Conservation (phyloP, 2,888 invertebrate species). For the Thumatha senex region DNA sequence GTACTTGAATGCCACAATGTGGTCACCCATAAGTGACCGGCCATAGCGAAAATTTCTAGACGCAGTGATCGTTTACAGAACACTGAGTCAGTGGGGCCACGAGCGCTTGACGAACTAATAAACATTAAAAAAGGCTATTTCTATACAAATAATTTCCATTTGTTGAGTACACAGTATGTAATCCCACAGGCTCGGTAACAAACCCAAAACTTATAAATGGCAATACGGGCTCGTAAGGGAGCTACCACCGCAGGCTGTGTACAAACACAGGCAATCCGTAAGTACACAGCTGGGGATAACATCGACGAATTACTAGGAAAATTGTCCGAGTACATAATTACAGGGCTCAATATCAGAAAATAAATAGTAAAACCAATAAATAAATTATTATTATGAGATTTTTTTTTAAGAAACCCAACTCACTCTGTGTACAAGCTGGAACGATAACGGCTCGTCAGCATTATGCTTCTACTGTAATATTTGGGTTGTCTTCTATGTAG, state of each 20-base stretch:
- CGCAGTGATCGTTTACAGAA: no score
- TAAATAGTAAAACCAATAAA: not conserved
- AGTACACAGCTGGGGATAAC: slow-evolving; percentile 5
- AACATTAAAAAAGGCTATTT: no score
- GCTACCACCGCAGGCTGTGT: not conserved
- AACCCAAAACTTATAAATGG: slow-evolving; percentile 14
- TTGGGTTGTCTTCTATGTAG: not conserved
- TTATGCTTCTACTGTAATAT: no score
- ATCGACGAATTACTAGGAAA: slow-evolving; percentile 9
- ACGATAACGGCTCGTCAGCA: not conserved
- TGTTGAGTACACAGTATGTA: slow-evolving; percentile 1
- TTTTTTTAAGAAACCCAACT: no score
- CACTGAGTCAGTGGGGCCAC: no score
- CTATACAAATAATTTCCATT: not conserved
- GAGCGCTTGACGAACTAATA: no score
- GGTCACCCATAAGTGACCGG: no score
- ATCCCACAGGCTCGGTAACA: slow-evolving; percentile 3
- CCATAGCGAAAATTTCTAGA: no score
- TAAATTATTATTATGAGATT: no score
- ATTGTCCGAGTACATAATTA: slow-evolving; percentile 3
- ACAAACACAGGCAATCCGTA: slow-evolving; percentile 7
- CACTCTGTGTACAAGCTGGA: not conserved
- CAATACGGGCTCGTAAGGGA: slow-evolving; percentile 14
- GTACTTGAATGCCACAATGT: no score
- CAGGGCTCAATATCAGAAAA: slow-evolving; percentile 1